Base-by-base conservation (phyloP, 2,797 vertebrate species). In the Staurois parvus region DNA sequence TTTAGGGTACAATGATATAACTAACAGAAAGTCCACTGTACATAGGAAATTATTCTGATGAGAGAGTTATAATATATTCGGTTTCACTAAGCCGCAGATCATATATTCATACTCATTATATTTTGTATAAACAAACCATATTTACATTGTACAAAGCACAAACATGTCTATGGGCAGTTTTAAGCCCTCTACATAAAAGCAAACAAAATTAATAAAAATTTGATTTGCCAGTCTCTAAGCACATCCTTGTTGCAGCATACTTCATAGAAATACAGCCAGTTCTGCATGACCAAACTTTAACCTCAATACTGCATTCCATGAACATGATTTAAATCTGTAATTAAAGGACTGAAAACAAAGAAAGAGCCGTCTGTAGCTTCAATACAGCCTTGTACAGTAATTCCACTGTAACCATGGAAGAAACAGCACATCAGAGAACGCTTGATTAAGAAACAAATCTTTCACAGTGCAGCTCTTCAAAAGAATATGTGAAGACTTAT, bases 281-380 rank as follows among this genome's bases (percentile, higher is more conserved):
- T 83, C 59, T 76, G 72, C 81, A 42, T 76, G 62, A 75, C 81
- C 81, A 83, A 45, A 52, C 79, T 72, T 72, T 81, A 73, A 81
- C 83, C 83, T 72, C 69, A 64, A 52, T 26, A 79, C 52, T 48
- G 76, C 83, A 79, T 84, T 84, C 76, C 76, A 84, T 73, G 34
- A 48, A 72, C 76, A 84, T 79, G 83, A 84, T 72, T 37, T 72
- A 70, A 79, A 78, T 84, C 13, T 37, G 56, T n/a, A 79, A 84
- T 78, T 81, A 81, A 69, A 68, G 34, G 68, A 48, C 29, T n/a
- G 19, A 79, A 42, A 45, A 52, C 8, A 79, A 78, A 79, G 67
- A 79, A 79, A 45, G 72, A 83, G n/a, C 24, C 29, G 34, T 32
- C 73, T 84, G 67, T 79, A n/a, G 48, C 82, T 37, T 26, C 64